Evolutionary conservation across 2,113 vertebrate species (phyloP).

Genomic region (Oreochromis tanganicae): DNA sequence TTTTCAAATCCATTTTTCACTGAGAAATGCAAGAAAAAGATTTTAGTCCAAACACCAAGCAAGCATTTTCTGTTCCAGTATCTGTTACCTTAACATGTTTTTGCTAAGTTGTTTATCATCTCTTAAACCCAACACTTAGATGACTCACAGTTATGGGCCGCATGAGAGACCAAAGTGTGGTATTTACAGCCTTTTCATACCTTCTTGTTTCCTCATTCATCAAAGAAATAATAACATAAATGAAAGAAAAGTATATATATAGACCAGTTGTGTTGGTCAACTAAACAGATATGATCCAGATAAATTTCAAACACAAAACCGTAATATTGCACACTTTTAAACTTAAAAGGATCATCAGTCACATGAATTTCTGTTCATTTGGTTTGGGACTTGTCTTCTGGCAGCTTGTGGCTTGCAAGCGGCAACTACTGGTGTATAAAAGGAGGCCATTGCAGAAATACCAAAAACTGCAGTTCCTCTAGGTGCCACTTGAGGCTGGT

Average conservation of each 20-base stretch:
- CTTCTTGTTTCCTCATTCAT: not conserved
- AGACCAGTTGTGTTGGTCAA: not conserved
- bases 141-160: not conserved
- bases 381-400: not conserved
- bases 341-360: not conserved
- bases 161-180: not conserved
- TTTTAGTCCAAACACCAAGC: not conserved
- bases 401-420: not conserved
- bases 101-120: not conserved
- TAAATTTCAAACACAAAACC: not conserved
- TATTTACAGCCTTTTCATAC: not conserved
- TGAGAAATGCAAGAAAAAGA: not conserved
- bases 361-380: not conserved
- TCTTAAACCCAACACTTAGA: not conserved
- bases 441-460: not conserved
- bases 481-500: not conserved
- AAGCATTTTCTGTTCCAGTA: not conserved
- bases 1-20: not conserved
- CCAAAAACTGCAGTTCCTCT: not conserved
- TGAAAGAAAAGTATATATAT: not conserved
- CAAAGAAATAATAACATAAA: not conserved
- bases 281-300: not conserved
- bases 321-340: not conserved
- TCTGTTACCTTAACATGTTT: not conserved
- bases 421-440: not conserved